Percentiles rank a stretch among this genome's conserved stretches.
These are phyloP conservation scores for Mythimna pallens DNA, from an alignment of 2,888 invertebrate genomes.

Conservation along the genomic window DNA sequence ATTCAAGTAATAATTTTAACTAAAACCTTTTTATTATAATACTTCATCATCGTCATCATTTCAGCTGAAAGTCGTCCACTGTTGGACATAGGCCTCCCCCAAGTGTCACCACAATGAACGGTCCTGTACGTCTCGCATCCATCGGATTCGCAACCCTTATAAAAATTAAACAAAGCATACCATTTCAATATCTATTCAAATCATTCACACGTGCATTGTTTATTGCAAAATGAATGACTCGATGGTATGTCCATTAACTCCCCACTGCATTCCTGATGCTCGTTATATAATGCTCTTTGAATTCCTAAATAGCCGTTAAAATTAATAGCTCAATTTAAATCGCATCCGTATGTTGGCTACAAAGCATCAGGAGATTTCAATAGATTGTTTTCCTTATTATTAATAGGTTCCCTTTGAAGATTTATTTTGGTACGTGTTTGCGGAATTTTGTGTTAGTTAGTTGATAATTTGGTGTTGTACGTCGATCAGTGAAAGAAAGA, in stretches of 20 bases:
- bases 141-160: too few relatives aligned
- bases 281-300: constrained; percentile 72
- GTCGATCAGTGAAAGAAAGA: neutral
- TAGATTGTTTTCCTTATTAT: constrained; percentile 41
- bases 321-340: constrained; percentile 78
- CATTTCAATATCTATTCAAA: constrained; percentile 36
- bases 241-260: constrained; percentile 72
- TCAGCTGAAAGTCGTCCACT: too few relatives aligned
- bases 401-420: constrained; percentile 45
- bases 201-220: constrained; percentile 56
- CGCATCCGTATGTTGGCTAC: constrained; percentile 54
- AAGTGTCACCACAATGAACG: too few relatives aligned
- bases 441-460: constrained; percentile 12
- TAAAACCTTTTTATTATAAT: neutral
- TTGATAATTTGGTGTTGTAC: constrained; percentile 23
- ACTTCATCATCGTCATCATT: too few relatives aligned
- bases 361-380: constrained; percentile 57
- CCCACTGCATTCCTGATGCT: constrained; percentile 69
- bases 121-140: too few relatives aligned
- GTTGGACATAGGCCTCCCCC: too few relatives aligned
- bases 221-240: constrained; percentile 68
- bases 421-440: constrained; percentile 33
- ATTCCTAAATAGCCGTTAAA: constrained; percentile 79
- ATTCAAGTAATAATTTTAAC: neutral
- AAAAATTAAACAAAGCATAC: neutral